A percentile compares a stretch with the other conserved stretches of the same genome.
phyloP scores from a whole-genome alignment of 2,797 vertebrate genomes.

The Xerus rutilus region DNA sequence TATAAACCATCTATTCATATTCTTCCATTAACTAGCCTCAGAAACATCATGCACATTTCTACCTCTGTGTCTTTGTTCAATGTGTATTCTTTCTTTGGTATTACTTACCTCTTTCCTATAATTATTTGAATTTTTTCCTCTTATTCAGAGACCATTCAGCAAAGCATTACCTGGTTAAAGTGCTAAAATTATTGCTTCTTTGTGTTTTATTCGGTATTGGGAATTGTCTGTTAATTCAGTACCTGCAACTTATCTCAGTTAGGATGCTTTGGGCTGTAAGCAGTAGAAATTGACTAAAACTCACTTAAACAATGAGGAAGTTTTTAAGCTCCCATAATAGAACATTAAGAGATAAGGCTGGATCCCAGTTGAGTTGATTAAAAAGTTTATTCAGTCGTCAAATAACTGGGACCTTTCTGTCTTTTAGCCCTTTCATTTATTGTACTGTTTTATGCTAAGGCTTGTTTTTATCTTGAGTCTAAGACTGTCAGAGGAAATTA shows the following conservation, averaged over 20 bases:
- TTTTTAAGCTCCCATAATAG: conserved; percentile 20
- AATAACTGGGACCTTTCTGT: not conserved
- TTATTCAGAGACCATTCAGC: conserved; percentile 71
- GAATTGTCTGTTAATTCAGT: conserved; percentile 60
- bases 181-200: conserved; percentile 50
- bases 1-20: not conserved
- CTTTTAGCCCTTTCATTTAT: not conserved
- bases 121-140: conserved; percentile 89
- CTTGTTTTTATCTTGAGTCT: not conserved
- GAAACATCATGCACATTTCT: not conserved
- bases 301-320: conserved; percentile 50
- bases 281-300: conserved; percentile 37
- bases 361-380: not conserved
- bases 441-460: not conserved
- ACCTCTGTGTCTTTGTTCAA: conserved; percentile 27
- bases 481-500: conserved; percentile 18
- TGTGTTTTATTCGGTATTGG: conserved; percentile 53
- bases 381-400: not conserved
- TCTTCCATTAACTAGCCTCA: not conserved
- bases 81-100: not conserved
- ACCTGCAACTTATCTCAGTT: conserved; percentile 10
- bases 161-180: conserved; percentile 12
- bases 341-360: conserved; percentile 21
- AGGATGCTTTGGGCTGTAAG: conserved; percentile 52
- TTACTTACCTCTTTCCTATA: conserved; percentile 29